Base-by-base conservation (phyloP, 2,113 vertebrate genomes). In the Channa argus region DNA sequence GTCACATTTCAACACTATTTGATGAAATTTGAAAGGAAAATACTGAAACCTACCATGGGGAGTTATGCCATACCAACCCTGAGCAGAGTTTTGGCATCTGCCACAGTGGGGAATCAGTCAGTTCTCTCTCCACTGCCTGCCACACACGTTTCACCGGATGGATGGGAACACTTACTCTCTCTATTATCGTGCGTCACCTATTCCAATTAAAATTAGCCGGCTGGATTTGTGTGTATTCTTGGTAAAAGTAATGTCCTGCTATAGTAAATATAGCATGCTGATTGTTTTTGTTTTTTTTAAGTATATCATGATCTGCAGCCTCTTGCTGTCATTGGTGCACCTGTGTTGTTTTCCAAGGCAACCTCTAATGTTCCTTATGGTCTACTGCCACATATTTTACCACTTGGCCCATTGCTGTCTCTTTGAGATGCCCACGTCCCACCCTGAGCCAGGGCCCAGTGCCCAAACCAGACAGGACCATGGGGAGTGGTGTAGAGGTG, bases 1-100 rank as follows among this genome's bases (percentile, higher is more conserved):
- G 77, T 88, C 89, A 74, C 58, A 80, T 86, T 85, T 86, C 58
- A 80, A 67, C 67, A 68, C 53, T 59, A 36, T 52, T 64, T 46
- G 8, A 65, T 71, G 44, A 59, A 79, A 67, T 54, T 50, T 15
- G 38, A 55, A 73, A 85, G 52, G 51, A 34, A 71, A 72, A 71
- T 83, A 54, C 10, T 78, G 63, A 65, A 86, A 60, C 34, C 38
- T 24, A 39, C 45, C 3, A 3, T 51, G 13, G 37, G 75, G 61
- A 71, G 56, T 58, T 45, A 2, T 61, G 79, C 74, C 63, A 66
- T 62, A 64, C 68, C 45, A 46, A 37, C 50, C n/a, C 47, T n/a
- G 71, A 74, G 63, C 74, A 50, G 10, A 64, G 63, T 76, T 83
- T 67, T 70, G 75, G 66, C 72, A 44, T 67, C 65, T 65, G 70